These are phyloP conservation scores for Sitodiplosis mosellana DNA, from an alignment of 1,140 invertebrate genomes.

Conservation along the genomic window DNA sequence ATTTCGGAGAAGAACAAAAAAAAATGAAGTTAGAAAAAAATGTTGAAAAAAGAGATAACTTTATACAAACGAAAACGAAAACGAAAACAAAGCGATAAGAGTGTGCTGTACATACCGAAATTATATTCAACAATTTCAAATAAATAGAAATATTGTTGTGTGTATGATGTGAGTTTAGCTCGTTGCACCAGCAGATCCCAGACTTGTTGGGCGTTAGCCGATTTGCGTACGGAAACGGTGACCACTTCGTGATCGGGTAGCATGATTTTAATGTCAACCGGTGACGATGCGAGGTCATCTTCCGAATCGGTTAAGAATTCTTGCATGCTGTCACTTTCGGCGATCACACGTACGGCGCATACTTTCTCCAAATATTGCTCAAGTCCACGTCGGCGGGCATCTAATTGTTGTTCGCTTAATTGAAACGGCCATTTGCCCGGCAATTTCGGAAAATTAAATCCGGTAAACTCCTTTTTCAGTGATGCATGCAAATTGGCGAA, in stretches of 20 bases:
- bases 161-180: constrained; percentile 59
- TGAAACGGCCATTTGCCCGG: constrained; percentile 98
- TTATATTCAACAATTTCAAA: constrained; percentile 97
- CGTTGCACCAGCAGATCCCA: constrained; percentile 78
- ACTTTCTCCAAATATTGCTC: constrained; percentile 98
- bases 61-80: no score
- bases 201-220: constrained; percentile 77
- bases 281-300: constrained; percentile 64
- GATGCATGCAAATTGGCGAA: constrained; percentile 79
- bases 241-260: constrained; percentile 74
- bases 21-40: constrained; percentile 1
- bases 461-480: constrained; percentile 89
- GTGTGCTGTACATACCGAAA: constrained; percentile 73
- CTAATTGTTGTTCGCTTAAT: constrained; percentile 90
- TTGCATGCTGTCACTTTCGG: constrained; percentile 92
- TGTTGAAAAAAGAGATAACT: background rate
- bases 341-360: constrained; percentile 92
- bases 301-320: constrained; percentile 90
- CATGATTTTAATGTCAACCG: constrained; percentile 84
- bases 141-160: constrained; percentile 83
- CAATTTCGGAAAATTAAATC: constrained; percentile 94
- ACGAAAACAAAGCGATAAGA: no score
- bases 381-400: constrained; percentile 76
- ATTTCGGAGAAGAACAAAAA: background rate
- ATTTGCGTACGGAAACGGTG: constrained; percentile 78